Percentiles rank a stretch among this genome's conserved stretches.
Evolutionary conservation across 2,797 vertebrate genomes (phyloP).

Genomic region (Melanitta fusca): DNA sequence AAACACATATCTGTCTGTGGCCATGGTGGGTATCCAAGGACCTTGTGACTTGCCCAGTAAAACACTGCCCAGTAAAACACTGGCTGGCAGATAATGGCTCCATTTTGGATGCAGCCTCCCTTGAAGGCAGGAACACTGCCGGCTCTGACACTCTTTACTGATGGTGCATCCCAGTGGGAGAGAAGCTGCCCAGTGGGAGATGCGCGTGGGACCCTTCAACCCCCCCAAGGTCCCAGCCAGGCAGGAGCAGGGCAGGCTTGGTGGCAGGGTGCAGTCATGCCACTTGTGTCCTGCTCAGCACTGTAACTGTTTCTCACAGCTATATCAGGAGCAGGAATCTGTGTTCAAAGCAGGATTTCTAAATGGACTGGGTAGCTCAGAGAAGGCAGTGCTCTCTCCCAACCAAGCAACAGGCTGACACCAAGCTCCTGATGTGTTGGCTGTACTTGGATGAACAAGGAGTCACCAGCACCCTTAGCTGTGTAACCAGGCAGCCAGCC

Average conservation of each 20-base stretch:
- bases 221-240: background rate
- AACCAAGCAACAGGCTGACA: background rate
- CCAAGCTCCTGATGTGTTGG: background rate
- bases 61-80: background rate
- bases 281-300: background rate
- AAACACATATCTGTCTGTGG: background rate
- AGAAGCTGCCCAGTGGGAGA: background rate
- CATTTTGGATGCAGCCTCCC: background rate
- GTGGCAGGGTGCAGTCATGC: rapidly evolving
- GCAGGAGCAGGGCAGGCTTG: background rate
- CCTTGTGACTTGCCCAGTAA: background rate
- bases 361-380: rapidly evolving
- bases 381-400: background rate
- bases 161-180: background rate
- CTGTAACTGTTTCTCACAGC: background rate
- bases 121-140: background rate
- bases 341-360: background rate
- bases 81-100: background rate
- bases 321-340: background rate
- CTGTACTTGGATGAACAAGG: background rate
- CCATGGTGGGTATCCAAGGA: background rate
- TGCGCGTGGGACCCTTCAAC: rapidly evolving
- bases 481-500: background rate
- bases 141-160: background rate
- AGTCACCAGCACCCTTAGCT: background rate